Base-by-base conservation (phyloP, 2,888 invertebrate genomes). In the Noctua fimbriata region DNA sequence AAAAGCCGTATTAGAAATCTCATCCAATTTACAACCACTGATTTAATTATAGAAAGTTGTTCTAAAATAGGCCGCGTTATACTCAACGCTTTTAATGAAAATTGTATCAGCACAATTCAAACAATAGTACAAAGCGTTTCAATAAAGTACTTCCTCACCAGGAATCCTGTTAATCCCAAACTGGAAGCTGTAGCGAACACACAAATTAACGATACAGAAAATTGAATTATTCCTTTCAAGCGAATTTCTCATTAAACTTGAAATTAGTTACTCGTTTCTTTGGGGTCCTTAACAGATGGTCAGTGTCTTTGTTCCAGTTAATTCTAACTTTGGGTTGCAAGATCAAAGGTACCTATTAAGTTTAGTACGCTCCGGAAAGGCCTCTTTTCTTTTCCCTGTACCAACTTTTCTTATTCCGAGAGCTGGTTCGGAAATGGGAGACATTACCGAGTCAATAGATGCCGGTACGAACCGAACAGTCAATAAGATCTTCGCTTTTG, bases 401-500 rank as follows among this genome's bases (percentile, higher is more conserved):
- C 93, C 93, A 92, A 96, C 95, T 96, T 96, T 96, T 95, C 96
- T 95, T 95, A 95, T 96, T 95, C 94, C 93, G 92, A 91, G 93
- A 94, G 94, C 94, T 94, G 94, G 93, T 95, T 95, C 94, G 94
- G 96, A 96, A 96, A 96, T 95, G 95, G 95, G 94, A 93, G 94
- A 95, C 95, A 96, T 96, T 96, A 96, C 94, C 85, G 94, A 95
- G 95, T 96, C 95, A 95, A 96, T 96, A 95, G 95, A 94, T 92
- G 93, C 91, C 91, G 93, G 87, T 93, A 93, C 94, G 94, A 93
- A 94, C 91, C 92, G 93, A 93, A 93, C 94, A 94, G 94, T 94
- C 95, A 94, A 95, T 95, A 94, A 94, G 95, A 93, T 91, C 92
- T 93, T 91, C 92, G 93, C 93, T 94, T 94, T 93, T 93, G 93